phyloP scores from a whole-genome alignment of 2,888 invertebrate genomes.

The Palloptera scutellata region DNA sequence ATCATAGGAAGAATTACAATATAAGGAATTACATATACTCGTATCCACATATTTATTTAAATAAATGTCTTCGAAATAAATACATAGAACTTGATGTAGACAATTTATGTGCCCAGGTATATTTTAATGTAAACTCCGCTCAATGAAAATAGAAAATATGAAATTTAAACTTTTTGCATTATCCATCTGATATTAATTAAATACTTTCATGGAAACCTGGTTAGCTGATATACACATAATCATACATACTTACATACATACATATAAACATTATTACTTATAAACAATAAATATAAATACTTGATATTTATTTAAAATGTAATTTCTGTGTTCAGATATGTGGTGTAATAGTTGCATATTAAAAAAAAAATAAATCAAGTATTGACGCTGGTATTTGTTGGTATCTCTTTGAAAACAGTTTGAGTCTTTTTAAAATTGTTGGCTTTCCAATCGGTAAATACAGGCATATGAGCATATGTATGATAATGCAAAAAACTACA shows the following conservation, averaged over 20 bases:
- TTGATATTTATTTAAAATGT: background rate
- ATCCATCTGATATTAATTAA: too few species aligned
- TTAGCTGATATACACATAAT: too few species aligned
- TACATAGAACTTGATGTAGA: background rate
- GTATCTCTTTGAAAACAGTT: background rate
- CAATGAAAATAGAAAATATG: background rate
- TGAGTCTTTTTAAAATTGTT: background rate
- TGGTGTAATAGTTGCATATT: background rate
- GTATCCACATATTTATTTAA: too few species aligned
- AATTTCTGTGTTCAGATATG: background rate
- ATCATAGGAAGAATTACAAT: too few species aligned
- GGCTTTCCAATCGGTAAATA: too few species aligned
- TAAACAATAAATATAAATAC: background rate
- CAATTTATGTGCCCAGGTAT: background rate
- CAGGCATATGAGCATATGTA: too few species aligned
- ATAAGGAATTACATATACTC: too few species aligned
- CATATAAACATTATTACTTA: too few species aligned
- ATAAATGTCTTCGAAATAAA: background rate
- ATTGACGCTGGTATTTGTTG: background rate
- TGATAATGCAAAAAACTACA: too few species aligned
- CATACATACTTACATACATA: too few species aligned
- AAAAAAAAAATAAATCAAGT: background rate
- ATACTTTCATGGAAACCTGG: too few species aligned
- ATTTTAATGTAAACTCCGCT: background rate
- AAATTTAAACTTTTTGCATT: background rate